Percentiles rank a stretch among this genome's conserved stretches.
Conservation (phyloP, 2,113 vertebrate species). For the Hippolais icterina region DNA sequence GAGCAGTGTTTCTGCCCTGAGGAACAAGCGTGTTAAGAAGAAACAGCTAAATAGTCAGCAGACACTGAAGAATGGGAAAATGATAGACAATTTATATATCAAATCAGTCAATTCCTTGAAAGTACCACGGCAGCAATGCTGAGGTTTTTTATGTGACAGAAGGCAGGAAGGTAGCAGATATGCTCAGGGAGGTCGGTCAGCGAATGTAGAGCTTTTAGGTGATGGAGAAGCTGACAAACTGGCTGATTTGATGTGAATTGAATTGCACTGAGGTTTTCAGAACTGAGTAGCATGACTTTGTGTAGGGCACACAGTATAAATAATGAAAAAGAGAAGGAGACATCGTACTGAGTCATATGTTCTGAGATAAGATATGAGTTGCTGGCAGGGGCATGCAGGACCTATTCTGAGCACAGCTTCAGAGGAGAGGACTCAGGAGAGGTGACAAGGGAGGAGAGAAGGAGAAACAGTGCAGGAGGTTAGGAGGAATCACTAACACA, state of each 20-base stretch:
- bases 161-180: neutral
- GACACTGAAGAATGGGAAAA: neutral
- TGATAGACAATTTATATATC: neutral
- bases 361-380: conserved; percentile 1
- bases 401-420: neutral
- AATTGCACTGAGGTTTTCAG: neutral
- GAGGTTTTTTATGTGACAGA: neutral
- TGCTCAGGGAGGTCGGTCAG: neutral
- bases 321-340: conserved; percentile 35
- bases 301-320: conserved; percentile 11
- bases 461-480: neutral
- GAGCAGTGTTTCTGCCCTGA: neutral
- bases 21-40: neutral
- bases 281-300: neutral
- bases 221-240: conserved; percentile 38
- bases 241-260: conserved; percentile 25
- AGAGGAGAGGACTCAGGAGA: neutral
- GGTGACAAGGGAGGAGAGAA: neutral
- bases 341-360: neutral
- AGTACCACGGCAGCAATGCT: neutral
- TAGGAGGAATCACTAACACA: neutral
- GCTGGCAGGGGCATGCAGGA: neutral
- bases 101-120: neutral
- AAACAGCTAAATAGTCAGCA: neutral
- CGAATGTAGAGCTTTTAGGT: neutral